Conservation (phyloP, 2,797 vertebrate genomes). For the Heteromormyrus szaboi region DNA sequence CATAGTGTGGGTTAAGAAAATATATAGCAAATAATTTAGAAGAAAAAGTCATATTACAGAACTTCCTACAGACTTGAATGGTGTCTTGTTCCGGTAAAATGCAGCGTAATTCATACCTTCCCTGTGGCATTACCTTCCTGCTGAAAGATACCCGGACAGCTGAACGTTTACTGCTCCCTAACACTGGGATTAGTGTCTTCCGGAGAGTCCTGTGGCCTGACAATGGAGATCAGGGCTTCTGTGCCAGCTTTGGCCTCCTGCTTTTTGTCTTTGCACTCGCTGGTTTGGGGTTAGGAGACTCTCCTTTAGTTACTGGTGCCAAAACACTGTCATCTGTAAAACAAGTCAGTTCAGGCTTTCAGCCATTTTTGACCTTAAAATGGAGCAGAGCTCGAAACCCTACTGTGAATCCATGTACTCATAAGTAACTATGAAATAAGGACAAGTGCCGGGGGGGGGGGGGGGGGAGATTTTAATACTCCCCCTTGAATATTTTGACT, state of each 20-base stretch:
- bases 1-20: not conserved
- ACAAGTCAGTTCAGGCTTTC: conserved; percentile 11
- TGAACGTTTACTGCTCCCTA: not conserved
- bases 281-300: conserved; percentile 38
- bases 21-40: not conserved
- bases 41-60: not conserved
- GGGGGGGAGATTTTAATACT: not conserved
- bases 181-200: not conserved
- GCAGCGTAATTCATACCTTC: not conserved
- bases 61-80: not conserved
- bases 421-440: not conserved
- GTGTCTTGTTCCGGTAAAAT: not conserved
- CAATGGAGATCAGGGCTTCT: conserved; percentile 42
- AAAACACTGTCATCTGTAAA: conserved; percentile 41
- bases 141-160: not conserved
- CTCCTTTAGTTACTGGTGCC: conserved; percentile 25
- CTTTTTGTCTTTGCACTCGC: conserved; percentile 28
- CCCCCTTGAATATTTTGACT: not conserved
- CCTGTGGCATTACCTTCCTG: not conserved
- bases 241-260: conserved; percentile 39
- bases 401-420: not conserved
- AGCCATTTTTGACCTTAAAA: not conserved
- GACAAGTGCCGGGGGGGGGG: not conserved
- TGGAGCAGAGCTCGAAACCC: not conserved
- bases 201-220: not conserved